A percentile compares a stretch with the other conserved stretches of the same genome.
phyloP scores from a whole-genome alignment of 2,113 vertebrate species.

The Empidonax alnorum region DNA sequence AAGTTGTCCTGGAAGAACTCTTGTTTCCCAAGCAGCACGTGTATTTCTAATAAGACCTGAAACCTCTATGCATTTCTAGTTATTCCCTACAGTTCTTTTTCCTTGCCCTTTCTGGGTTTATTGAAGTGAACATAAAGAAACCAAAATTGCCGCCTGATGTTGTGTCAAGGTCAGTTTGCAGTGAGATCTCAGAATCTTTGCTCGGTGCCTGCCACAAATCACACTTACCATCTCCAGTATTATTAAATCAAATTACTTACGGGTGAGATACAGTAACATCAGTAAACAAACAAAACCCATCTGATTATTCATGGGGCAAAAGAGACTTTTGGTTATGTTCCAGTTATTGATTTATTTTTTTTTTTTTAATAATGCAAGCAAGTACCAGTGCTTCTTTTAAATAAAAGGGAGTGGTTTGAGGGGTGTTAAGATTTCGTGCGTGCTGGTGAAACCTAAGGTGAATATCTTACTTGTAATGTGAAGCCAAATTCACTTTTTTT shows the following conservation, averaged over 20 bases:
- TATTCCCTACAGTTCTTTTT: neutral
- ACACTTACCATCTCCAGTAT: slow-evolving; percentile 15
- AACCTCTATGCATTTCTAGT: neutral
- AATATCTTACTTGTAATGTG: neutral
- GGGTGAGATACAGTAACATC: slow-evolving; percentile 36
- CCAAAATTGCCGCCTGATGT: neutral
- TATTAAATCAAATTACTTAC: slow-evolving; percentile 48
- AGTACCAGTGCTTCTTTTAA: neutral
- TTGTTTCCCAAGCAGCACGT: neutral
- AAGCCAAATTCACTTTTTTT: neutral
- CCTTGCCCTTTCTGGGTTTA: neutral
- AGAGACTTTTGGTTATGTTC: neutral
- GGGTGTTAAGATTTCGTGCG: neutral
- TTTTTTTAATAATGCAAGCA: neutral
- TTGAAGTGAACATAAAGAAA: neutral
- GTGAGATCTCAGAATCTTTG: neutral
- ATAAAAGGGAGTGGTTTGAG: neutral
- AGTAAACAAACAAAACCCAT: slow-evolving; percentile 24
- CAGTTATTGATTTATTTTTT: neutral
- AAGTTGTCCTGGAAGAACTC: neutral
- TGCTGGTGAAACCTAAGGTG: neutral
- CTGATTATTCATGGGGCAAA: neutral
- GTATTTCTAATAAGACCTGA: neutral
- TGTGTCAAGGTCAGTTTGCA: slow-evolving; percentile 19
- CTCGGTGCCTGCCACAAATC: slow-evolving; percentile 4